These are phyloP conservation scores for Sycobia sp. DNA, from an alignment of 1,140 invertebrate species.

Conservation along the genomic window DNA sequence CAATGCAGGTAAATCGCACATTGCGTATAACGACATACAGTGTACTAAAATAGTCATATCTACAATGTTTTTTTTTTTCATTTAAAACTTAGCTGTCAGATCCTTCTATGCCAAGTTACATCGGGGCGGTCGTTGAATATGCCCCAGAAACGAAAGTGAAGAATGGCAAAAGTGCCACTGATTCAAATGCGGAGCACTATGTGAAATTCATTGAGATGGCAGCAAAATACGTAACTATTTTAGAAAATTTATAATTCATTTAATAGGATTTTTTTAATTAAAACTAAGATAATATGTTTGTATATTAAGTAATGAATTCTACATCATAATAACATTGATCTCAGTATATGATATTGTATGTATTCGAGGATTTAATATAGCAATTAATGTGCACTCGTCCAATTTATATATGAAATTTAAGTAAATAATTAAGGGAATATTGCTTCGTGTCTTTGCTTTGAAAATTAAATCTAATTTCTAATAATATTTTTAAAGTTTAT, in stretches of 20 bases:
- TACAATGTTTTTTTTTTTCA: neutral
- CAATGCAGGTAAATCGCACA: constrained; percentile 4
- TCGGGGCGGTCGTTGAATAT: constrained; percentile 27
- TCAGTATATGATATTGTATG: neutral
- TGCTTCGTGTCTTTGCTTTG: too few species aligned
- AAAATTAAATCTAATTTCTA: too few species aligned
- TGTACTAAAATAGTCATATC: neutral
- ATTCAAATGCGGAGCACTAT: constrained; percentile 24
- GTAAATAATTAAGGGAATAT: too few species aligned
- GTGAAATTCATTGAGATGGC: constrained; percentile 24
- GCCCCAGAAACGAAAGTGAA: neutral
- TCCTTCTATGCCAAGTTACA: constrained; percentile 8
- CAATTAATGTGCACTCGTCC: neutral
- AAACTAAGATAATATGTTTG: neutral
- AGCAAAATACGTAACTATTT: constrained; percentile 16
- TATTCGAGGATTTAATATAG: neutral
- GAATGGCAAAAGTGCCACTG: neutral
- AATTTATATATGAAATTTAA: too few species aligned
- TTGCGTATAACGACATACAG: neutral
- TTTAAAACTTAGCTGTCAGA: neutral
- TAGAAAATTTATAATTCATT: neutral
- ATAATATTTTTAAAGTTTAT: too few species aligned
- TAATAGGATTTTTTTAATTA: neutral
- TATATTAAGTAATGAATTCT: neutral
- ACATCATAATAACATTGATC: neutral